Conservation (phyloP, 2,113 vertebrate genomes). For the Oxyruncus cristatus region DNA sequence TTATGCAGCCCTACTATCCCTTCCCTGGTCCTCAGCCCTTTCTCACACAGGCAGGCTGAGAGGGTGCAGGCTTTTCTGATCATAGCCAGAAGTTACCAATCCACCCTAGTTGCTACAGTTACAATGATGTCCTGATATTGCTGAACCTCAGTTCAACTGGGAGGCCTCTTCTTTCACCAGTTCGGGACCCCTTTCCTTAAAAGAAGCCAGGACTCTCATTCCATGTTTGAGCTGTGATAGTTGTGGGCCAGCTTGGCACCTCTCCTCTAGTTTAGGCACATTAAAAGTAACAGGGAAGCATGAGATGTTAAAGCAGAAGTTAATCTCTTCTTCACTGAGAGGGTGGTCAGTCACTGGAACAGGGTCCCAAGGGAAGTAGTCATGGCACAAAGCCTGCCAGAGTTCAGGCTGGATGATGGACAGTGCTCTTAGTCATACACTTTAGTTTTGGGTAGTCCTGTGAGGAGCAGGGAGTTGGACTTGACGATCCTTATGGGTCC, state of each 20-base stretch:
- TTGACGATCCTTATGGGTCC: not conserved
- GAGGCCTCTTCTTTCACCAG: not conserved
- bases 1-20: not conserved
- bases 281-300: not conserved
- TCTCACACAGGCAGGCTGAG: not conserved
- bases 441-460: not conserved
- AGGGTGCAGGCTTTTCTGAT: not conserved
- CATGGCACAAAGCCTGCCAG: not conserved
- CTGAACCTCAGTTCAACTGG: not conserved
- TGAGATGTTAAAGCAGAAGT: not conserved
- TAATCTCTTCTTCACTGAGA: not conserved
- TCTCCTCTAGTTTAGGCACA: accelerated
- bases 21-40: not conserved
- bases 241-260: not conserved
- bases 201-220: not conserved
- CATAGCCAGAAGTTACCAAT: not conserved
- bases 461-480: not conserved
- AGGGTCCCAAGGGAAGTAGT: not conserved
- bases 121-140: not conserved
- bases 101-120: accelerated
- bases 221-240: not conserved
- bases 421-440: not conserved
- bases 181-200: not conserved
- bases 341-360: not conserved
- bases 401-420: not conserved